Conservation (phyloP, 2,888 invertebrate species). For the Mesoligia furuncula region DNA sequence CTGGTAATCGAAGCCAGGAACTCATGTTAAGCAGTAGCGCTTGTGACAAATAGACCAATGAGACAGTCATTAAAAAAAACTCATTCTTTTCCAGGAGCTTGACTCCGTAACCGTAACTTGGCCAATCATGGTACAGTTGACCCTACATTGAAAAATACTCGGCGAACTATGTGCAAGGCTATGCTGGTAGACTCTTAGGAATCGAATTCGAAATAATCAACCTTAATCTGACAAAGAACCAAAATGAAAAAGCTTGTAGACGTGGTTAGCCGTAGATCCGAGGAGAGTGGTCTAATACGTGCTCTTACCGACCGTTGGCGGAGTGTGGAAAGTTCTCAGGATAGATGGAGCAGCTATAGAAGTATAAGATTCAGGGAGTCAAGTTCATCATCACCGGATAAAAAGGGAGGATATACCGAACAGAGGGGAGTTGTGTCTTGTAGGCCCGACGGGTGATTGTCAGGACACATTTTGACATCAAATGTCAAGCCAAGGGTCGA, state of each 20-base stretch:
- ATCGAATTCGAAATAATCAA: not conserved
- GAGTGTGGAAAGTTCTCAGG: not conserved
- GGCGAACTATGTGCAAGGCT: not conserved
- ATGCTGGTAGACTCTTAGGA: not conserved
- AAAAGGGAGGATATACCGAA: not conserved
- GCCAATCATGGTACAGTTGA: not conserved
- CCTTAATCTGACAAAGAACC: not conserved
- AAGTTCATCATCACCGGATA: not conserved
- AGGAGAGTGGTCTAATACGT: too few relatives aligned
- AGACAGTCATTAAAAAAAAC: not conserved
- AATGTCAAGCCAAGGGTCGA: too few relatives aligned
- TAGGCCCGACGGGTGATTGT: not conserved
- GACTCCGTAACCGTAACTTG: not conserved
- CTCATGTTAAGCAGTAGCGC: not conserved
- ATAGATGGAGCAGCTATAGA: not conserved
- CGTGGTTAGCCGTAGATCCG: not conserved
- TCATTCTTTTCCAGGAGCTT: too few relatives aligned
- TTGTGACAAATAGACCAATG: not conserved
- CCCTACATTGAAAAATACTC: not conserved
- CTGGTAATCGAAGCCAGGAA: not conserved
- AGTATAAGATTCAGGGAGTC: not conserved
- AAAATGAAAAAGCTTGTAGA: too few relatives aligned
- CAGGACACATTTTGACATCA: not conserved
- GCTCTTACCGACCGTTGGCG: not conserved
- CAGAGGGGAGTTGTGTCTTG: not conserved